Evolutionary conservation across 2,113 vertebrate species (phyloP), one percentile per base, ranked within the genome.

Genomic region (Merops nubicus): DNA sequence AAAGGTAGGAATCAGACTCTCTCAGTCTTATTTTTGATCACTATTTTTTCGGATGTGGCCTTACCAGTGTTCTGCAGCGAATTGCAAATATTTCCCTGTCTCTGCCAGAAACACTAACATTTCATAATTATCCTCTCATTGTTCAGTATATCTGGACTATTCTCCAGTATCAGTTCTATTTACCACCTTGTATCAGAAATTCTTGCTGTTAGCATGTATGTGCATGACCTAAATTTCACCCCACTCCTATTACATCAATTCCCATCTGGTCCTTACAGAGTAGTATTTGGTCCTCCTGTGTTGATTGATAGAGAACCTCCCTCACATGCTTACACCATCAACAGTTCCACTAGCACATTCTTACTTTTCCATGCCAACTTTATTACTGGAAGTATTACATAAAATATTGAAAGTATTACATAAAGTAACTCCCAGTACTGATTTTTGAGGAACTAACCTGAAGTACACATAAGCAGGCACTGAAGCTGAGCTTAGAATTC

Each of bases 221-320:
- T 77, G 72, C 40, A 42, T 86, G 83, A 92, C 91, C 92, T 75
- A 67, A 80, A 86, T 72, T 86, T 96, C 93, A 95, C 60, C 83
- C 34, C 59, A 25, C 70, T 86, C 38, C 70, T 73, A 64, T 94
- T 88, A 81, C 64, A 78, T 91, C 89, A 87, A 26, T 84, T 91
- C 60, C 69, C 53, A 68, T 95, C 54, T 86, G 89, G 64, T 84
- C 91, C 31, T 93, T 91, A 79, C 89, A 95, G 60, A 33, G 23
- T 4, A 63, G 40, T 70, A 70, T 74, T 81, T 81, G 29, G 60
- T 92, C 22, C 40, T 91, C 53, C 45, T 74, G 0, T 9, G 23
- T 13, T 70, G 29, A 86, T 13, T 70, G 29, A 86, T 7, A 86
- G 54, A 69, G 33, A 60, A 54, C 50, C 45, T 92, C 92, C 76